phyloP scores from a whole-genome alignment of 1,140 invertebrate genomes.

The Macrotrachela quadricornifera region DNA sequence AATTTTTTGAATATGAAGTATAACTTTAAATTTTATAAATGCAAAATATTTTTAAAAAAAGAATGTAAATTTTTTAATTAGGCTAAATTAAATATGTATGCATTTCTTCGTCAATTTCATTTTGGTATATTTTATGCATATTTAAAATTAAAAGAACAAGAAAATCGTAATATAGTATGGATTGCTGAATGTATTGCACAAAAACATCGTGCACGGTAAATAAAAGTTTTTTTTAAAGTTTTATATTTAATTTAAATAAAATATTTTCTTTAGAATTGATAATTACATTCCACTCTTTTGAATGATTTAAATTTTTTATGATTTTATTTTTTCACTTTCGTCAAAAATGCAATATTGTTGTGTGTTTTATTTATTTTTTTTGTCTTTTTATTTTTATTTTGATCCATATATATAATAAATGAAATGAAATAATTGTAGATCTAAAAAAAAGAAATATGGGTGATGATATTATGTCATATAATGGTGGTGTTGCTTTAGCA shows the following conservation, averaged over 20 bases:
- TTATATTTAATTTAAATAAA: too few species aligned
- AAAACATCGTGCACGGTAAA: constrained; percentile 55
- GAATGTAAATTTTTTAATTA: too few species aligned
- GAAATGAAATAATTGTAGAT: too few species aligned
- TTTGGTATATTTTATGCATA: constrained; percentile 98
- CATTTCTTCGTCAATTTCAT: constrained; percentile 96
- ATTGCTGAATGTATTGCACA: constrained; percentile 98
- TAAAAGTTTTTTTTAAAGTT: too few species aligned
- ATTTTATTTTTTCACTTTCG: too few species aligned
- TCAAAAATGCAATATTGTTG: too few species aligned
- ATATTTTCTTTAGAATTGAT: constrained; percentile 58
- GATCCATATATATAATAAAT: too few species aligned
- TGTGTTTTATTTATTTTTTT: too few species aligned
- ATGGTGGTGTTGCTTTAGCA: constrained; percentile 84
- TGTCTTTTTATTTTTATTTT: too few species aligned
- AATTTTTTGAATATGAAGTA: constrained; percentile 98
- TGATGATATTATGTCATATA: constrained; percentile 58
- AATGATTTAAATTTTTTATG: too few species aligned
- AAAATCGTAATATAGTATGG: constrained; percentile 98
- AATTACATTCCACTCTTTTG: constrained; percentile 85
- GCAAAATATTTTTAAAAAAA: too few species aligned
- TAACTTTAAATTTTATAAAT: too few species aligned
- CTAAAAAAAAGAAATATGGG: neutral
- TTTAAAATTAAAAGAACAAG: constrained; percentile 95
- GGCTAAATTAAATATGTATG: constrained; percentile 58